Evolutionary conservation across 2,113 vertebrate species (phyloP).

Genomic region (Tychaedon coryphoeus): DNA sequence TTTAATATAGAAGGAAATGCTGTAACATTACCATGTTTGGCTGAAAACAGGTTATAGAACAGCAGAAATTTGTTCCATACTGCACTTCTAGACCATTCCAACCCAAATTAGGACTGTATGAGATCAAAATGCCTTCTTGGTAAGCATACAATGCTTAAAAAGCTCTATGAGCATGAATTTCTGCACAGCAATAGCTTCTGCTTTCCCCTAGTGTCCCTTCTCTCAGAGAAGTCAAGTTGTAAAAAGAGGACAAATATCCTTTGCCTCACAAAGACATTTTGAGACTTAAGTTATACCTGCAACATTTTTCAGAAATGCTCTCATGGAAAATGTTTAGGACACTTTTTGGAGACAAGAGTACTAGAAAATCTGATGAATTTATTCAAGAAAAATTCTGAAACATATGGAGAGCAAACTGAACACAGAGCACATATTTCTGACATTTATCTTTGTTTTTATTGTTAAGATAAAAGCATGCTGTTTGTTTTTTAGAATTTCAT

Average conservation of each 20-base stretch:
- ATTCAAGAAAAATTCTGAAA: conserved; percentile 7
- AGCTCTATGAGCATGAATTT: neutral
- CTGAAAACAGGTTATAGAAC: neutral
- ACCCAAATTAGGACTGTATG: neutral
- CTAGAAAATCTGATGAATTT: neutral
- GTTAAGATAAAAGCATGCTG: conserved; percentile 40
- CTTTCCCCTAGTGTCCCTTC: neutral
- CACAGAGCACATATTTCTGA: conserved; percentile 25
- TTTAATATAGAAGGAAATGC: neutral
- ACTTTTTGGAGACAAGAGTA: neutral
- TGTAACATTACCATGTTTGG: neutral
- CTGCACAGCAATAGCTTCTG: neutral
- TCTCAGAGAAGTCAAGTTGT: neutral
- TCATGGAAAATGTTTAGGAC: neutral
- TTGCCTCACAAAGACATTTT: neutral
- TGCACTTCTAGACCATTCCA: neutral
- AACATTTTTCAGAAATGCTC: neutral
- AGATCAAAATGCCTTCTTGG: neutral
- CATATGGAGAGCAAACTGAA: conserved; percentile 32
- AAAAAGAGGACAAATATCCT: neutral
- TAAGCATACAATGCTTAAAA: neutral
- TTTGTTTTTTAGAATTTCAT: conserved; percentile 30
- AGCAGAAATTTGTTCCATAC: neutral
- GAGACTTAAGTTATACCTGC: neutral
- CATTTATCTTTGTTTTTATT: conserved; percentile 39